Evolutionary conservation across 2,113 vertebrate genomes (phyloP).

Genomic region (Peromyscus maniculatus): DNA sequence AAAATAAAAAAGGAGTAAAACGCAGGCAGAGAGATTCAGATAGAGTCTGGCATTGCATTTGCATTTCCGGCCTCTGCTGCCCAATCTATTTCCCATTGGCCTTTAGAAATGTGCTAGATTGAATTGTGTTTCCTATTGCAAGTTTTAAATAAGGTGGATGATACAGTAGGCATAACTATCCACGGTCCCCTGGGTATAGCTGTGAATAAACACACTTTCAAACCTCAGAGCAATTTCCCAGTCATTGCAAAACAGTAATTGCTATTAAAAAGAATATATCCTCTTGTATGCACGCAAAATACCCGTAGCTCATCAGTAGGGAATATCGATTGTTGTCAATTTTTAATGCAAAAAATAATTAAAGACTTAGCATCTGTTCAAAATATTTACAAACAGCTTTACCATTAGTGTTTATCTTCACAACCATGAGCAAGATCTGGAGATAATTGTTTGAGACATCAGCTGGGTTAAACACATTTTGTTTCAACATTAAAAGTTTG

Average conservation of each 20-base stretch:
- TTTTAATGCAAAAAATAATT: conserved; percentile 83
- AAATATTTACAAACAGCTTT: conserved; percentile 84
- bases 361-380: conserved; percentile 70
- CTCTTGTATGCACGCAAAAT: conserved; percentile 23
- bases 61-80: conserved; percentile 71
- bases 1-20: conserved; percentile 50
- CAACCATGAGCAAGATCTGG: conserved; percentile 62
- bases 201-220: conserved; percentile 86
- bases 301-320: conserved; percentile 76
- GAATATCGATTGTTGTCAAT: conserved; percentile 77
- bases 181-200: conserved; percentile 84
- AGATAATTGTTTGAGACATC: conserved; percentile 61
- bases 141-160: conserved; percentile 86
- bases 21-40: conserved; percentile 64
- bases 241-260: conserved; percentile 85
- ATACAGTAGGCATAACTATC: conserved; percentile 84
- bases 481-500: conserved; percentile 94
- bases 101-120: conserved; percentile 77
- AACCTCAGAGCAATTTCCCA: conserved; percentile 84
- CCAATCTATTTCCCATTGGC: conserved; percentile 74
- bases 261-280: conserved; percentile 82
- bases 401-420: conserved; percentile 69
- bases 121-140: conserved; percentile 85
- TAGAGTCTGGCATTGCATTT: conserved; percentile 64
- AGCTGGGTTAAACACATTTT: conserved; percentile 91